phyloP scores from a whole-genome alignment of 2,113 vertebrate genomes.

The Albula goreensis region DNA sequence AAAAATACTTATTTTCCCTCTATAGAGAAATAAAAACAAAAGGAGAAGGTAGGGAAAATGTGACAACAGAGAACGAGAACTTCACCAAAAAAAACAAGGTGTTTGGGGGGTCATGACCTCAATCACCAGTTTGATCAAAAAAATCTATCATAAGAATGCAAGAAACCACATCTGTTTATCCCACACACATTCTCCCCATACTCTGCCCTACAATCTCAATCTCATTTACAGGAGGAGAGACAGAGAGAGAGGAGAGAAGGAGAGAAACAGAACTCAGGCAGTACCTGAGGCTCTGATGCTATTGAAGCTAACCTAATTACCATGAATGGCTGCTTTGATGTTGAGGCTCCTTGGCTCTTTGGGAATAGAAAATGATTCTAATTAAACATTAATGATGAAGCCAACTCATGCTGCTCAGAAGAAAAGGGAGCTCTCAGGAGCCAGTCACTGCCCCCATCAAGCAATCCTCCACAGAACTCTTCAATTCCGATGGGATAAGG shows the following conservation, averaged over 20 bases:
- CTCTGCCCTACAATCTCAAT: background rate
- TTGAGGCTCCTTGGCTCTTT: conserved; percentile 1
- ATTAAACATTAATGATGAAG: background rate
- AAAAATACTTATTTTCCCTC: background rate
- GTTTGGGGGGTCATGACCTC: too few species aligned
- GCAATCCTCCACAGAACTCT: background rate
- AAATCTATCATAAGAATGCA: background rate
- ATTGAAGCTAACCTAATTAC: conserved; percentile 19
- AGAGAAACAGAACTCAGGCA: background rate
- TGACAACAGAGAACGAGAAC: background rate
- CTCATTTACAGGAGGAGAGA: conserved; percentile 10
- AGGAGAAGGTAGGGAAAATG: background rate
- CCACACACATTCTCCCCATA: background rate
- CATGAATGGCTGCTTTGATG: conserved; percentile 22
- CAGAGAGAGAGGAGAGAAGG: background rate
- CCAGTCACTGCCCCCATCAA: background rate
- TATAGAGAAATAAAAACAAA: background rate
- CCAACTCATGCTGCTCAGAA: background rate
- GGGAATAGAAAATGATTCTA: conserved; percentile 12
- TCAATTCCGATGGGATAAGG: background rate
- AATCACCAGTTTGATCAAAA: background rate
- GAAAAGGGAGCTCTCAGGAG: background rate
- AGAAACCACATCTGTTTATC: conserved; percentile 1
- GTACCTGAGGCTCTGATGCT: conserved; percentile 7
- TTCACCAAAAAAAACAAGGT: too few species aligned